Conservation (phyloP, 2,113 vertebrate species). For the Vidua chalybeata region DNA sequence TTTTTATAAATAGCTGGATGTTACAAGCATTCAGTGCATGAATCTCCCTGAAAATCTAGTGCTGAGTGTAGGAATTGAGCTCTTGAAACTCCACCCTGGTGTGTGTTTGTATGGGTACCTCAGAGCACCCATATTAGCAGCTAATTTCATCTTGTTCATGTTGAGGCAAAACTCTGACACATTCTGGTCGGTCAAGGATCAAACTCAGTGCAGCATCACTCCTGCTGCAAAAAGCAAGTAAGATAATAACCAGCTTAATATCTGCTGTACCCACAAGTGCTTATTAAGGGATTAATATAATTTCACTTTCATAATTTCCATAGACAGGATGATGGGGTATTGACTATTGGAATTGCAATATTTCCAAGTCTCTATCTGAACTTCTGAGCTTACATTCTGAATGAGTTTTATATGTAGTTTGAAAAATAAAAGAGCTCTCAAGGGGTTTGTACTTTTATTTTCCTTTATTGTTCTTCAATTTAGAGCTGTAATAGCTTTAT, state of each 20-base stretch:
- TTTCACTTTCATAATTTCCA: background rate
- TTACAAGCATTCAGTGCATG: background rate
- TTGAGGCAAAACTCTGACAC: background rate
- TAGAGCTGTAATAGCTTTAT: background rate
- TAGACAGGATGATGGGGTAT: background rate
- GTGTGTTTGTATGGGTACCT: background rate
- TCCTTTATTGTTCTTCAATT: background rate
- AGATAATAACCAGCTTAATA: background rate
- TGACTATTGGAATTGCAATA: background rate
- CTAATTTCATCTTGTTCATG: background rate
- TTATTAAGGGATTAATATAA: background rate
- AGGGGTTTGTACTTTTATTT: background rate
- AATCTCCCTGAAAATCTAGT: background rate
- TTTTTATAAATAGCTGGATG: background rate
- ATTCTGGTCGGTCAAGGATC: rapidly evolving
- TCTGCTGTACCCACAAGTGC: background rate
- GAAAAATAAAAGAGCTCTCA: background rate
- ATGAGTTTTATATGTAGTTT: background rate
- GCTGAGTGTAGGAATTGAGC: background rate
- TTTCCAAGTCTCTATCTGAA: background rate
- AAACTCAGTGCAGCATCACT: background rate
- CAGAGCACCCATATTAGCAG: background rate
- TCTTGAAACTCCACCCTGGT: background rate
- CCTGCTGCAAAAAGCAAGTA: background rate
- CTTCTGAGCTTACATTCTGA: background rate